Percentiles rank a stretch among this genome's conserved stretches.
Evolutionary conservation across 2,113 vertebrate species (phyloP).

Genomic region (Cettia cetti): DNA sequence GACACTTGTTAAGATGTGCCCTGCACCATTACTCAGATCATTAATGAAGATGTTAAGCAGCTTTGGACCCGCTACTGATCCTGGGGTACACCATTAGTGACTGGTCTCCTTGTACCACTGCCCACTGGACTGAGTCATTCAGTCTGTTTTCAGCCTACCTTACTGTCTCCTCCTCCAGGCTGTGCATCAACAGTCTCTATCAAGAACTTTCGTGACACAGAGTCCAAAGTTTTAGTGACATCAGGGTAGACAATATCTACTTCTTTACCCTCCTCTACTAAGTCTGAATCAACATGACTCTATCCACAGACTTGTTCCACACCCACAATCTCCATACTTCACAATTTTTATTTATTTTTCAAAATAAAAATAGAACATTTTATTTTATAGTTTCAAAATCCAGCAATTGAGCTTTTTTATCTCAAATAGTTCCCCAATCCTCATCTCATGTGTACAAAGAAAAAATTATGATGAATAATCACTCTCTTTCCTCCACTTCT

Average conservation of each 20-base stretch:
- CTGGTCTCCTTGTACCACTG: neutral
- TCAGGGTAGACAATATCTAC: neutral
- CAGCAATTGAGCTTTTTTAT: neutral
- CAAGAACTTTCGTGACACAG: neutral
- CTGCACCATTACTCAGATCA: neutral
- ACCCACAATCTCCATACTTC: neutral
- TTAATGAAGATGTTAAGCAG: neutral
- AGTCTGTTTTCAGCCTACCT: neutral
- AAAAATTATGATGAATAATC: neutral
- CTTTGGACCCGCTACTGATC: neutral
- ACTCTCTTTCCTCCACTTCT: neutral
- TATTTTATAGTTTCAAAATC: neutral
- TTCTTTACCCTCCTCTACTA: neutral
- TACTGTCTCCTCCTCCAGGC: neutral
- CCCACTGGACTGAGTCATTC: rapidly evolving
- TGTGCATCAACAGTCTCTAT: rapidly evolving
- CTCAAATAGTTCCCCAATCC: neutral
- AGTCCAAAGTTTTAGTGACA: neutral
- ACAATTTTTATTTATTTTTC: neutral
- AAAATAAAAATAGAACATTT: neutral
- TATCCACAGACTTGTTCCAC: neutral
- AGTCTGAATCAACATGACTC: neutral
- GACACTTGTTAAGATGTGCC: neutral
- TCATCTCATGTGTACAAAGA: neutral
- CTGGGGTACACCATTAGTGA: too few relatives aligned